These are phyloP conservation scores for Drosophila atripex DNA, from an alignment of 2,888 invertebrate species.

Conservation along the genomic window DNA sequence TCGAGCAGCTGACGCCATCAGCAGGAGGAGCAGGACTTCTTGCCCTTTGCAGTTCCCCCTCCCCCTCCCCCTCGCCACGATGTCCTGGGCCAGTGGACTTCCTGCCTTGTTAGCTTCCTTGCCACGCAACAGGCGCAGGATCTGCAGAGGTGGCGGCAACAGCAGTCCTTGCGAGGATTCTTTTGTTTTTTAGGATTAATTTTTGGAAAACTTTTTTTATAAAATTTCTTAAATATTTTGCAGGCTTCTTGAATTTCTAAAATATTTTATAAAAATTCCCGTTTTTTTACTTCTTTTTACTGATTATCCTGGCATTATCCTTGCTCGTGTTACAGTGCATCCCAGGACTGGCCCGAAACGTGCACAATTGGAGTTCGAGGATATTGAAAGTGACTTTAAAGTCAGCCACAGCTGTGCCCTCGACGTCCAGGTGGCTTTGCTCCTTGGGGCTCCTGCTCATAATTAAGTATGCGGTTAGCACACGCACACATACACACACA, in stretches of 20 bases:
- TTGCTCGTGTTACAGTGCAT: neutral
- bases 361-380: slow-evolving; percentile 33
- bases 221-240: no score
- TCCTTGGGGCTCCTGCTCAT: slow-evolving; percentile 56
- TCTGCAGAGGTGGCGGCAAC: no score
- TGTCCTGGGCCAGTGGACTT: slow-evolving; percentile 7
- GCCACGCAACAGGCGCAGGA: slow-evolving; percentile 1
- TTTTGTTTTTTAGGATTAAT: no score
- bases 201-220: no score
- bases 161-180: no score
- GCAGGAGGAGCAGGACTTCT: slow-evolving; percentile 5
- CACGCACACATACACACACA: slow-evolving; percentile 34
- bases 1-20: slow-evolving; percentile 80
- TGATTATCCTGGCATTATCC: neutral
- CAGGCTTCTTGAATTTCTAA: no score
- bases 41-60: neutral
- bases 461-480: slow-evolving; percentile 78
- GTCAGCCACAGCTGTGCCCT: slow-evolving; percentile 64
- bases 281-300: no score
- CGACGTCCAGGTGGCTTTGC: slow-evolving; percentile 32
- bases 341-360: neutral
- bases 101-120: slow-evolving; percentile 20
- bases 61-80: slow-evolving; percentile 10
- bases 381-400: slow-evolving; percentile 79
- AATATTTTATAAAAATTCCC: no score